Evolutionary conservation across 2,888 invertebrate species (phyloP), one percentile per base, ranked within the genome.

Genomic region (Brachyptera risi): DNA sequence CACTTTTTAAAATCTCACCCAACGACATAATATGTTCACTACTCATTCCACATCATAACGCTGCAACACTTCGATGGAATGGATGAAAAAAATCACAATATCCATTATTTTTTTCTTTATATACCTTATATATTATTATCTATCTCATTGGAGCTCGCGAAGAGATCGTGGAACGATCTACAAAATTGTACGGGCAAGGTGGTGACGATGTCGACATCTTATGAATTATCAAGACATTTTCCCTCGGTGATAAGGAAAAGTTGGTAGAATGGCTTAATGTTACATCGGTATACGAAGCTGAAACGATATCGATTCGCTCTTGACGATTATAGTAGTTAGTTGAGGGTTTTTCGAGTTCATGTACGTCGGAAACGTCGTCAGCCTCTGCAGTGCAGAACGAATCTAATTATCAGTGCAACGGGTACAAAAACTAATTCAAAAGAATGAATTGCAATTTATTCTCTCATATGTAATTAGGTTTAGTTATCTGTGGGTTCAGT

Each of bases 321-420:
- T 19, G 19, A 42, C 42, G 42, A 42, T 42, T 42, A 42, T 17
- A 42, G 17, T 21, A 7, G 21, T 19, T n/a, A 42, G 42, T n/a
- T n/a, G n/a, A n/a, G n/a, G n/a, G n/a, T n/a, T n/a, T n/a, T n/a
- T n/a, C n/a, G n/a, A 42, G 42, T 42, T 42, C 42, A 42, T 42
- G 19, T 15, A 42, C 11, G 35, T 31, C 19, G 17, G 42, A 1
- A 21, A 13, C 42, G 42, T 21, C 21, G 17, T 42, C 42, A 17
- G 42, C 42, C 21, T 42, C 42, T 21, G 42, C 42, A 42, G 21
- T 42, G 42, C 42, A 42, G 42, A 17, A 17, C 19, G 21, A 42
- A 42, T 21, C 42, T 42, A 42, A 42, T 42, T 42, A 42, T 42
- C 19, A 42, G 42, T 42, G 42, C 42, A 42, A 19, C 19, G 19